phyloP scores from a whole-genome alignment of 2,888 invertebrate genomes.

The Sclerodermus sp. region DNA sequence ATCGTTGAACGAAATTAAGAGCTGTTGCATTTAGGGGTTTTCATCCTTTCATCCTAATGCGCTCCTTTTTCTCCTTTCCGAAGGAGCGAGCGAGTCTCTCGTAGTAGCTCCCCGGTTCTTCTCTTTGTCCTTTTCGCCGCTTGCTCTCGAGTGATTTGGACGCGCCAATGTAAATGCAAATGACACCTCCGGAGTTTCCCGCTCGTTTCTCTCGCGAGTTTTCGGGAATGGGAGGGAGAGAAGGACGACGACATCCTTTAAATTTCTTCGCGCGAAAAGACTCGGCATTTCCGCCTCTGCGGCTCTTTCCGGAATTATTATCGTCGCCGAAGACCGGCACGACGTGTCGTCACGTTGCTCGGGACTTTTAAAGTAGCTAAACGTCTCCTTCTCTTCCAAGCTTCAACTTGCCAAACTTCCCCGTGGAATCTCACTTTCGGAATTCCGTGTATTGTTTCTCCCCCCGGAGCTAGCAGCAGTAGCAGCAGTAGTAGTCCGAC shows the following conservation, averaged over 20 bases:
- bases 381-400: background rate
- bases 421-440: background rate
- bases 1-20: too few species aligned
- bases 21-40: too few species aligned
- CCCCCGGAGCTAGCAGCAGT: too few species aligned
- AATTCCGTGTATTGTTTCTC: too few species aligned
- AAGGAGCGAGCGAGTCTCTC: too few species aligned
- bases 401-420: background rate
- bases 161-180: slow-evolving; percentile 35
- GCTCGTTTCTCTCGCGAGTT: slow-evolving; percentile 9
- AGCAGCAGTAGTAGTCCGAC: too few species aligned
- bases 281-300: slow-evolving; percentile 29
- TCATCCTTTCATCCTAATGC: too few species aligned
- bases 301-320: slow-evolving; percentile 28
- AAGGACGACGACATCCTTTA: slow-evolving; percentile 13
- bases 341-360: slow-evolving; percentile 5
- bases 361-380: background rate
- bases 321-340: slow-evolving; percentile 10
- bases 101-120: too few species aligned
- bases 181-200: slow-evolving; percentile 11
- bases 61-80: too few species aligned
- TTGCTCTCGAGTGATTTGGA: slow-evolving; percentile 29
- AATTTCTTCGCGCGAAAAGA: slow-evolving; percentile 31
- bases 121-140: too few species aligned
- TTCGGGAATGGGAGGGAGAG: slow-evolving; percentile 5